These are phyloP conservation scores for Xiphydria camelus DNA, from an alignment of 2,888 invertebrate species.

Conservation along the genomic window DNA sequence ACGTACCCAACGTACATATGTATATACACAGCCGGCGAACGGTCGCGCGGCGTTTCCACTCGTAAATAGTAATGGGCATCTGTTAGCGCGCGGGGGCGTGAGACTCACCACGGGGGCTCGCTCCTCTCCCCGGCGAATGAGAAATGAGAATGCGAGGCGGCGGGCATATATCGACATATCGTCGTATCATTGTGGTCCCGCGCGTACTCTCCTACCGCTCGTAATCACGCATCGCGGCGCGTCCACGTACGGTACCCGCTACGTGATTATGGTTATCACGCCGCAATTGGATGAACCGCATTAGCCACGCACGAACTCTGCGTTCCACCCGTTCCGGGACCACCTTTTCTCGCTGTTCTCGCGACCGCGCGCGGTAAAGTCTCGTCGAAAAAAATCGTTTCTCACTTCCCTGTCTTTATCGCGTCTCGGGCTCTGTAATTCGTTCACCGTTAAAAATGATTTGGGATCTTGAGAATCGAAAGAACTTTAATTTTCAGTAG, in stretches of 20 bases:
- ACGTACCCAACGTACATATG: neutral
- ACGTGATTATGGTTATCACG: conserved; percentile 45
- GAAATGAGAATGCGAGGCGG: conserved; percentile 16
- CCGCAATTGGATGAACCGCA: conserved; percentile 42
- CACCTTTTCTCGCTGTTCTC: conserved; percentile 7
- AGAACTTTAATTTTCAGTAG: too few species aligned
- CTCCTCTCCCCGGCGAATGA: conserved; percentile 9
- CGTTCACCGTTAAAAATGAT: too few species aligned
- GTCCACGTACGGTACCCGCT: conserved; percentile 9
- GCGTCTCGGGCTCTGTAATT: too few species aligned
- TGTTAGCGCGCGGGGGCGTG: conserved; percentile 39
- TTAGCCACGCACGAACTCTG: conserved; percentile 45
- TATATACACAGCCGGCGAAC: neutral
- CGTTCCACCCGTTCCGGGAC: conserved; percentile 27
- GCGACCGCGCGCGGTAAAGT: too few species aligned
- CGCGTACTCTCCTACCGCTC: conserved; percentile 8
- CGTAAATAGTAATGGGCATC: conserved; percentile 35
- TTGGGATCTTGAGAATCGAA: too few species aligned
- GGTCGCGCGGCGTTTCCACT: neutral
- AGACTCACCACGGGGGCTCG: conserved; percentile 35
- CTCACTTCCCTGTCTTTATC: too few species aligned
- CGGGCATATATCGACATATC: conserved; percentile 21
- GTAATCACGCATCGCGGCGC: conserved; percentile 1
- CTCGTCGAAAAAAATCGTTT: too few species aligned
- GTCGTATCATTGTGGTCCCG: conserved; percentile 19